A percentile compares a stretch with the other conserved stretches of the same genome.
phyloP scores from a whole-genome alignment of 2,797 vertebrate species.

The Xyrichtys novacula region DNA sequence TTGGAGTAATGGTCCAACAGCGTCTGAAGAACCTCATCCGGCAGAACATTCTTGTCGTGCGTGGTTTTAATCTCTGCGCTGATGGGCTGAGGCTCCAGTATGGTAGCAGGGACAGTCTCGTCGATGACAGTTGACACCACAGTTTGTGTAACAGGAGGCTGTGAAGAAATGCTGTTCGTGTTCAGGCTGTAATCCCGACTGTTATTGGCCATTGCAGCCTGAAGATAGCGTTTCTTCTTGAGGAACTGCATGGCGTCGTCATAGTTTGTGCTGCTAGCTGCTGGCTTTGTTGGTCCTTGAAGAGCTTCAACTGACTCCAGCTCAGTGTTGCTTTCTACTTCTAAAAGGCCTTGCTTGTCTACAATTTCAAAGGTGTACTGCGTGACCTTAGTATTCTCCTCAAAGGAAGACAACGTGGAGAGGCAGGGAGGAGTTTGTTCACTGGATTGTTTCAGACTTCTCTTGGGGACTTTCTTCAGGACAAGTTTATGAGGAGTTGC shows the following conservation, averaged over 20 bases:
- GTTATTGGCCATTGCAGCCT: constrained; percentile 90
- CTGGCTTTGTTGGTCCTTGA: constrained; percentile 92
- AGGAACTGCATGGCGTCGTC: constrained; percentile 99
- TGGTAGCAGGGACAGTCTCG: constrained; percentile 91
- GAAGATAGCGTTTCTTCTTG: constrained; percentile 98
- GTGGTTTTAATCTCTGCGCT: constrained; percentile 92
- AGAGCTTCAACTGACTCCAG: constrained; percentile 92
- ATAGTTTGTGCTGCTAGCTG: constrained; percentile 95
- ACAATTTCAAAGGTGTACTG: constrained; percentile 97
- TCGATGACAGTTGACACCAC: constrained; percentile 94
- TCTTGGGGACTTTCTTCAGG: constrained; percentile 96
- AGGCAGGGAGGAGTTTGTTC: constrained; percentile 90
- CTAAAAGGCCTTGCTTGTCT: constrained; percentile 94
- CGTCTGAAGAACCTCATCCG: constrained; percentile 98
- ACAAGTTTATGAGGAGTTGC: constrained; percentile 94
- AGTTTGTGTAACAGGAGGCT: constrained; percentile 92
- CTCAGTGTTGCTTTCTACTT: constrained; percentile 91
- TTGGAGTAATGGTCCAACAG: constrained; percentile 98
- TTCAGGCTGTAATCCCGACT: constrained; percentile 93
- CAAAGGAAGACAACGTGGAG: constrained; percentile 91
- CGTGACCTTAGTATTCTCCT: constrained; percentile 92
- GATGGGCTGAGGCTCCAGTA: constrained; percentile 93
- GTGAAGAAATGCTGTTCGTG: constrained; percentile 92
- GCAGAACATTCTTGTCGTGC: constrained; percentile 96
- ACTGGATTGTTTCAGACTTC: constrained; percentile 87